Evolutionary conservation across 2,113 vertebrate genomes (phyloP), one percentile per base, ranked within the genome.

Genomic region (Entelurus aequoreus): DNA sequence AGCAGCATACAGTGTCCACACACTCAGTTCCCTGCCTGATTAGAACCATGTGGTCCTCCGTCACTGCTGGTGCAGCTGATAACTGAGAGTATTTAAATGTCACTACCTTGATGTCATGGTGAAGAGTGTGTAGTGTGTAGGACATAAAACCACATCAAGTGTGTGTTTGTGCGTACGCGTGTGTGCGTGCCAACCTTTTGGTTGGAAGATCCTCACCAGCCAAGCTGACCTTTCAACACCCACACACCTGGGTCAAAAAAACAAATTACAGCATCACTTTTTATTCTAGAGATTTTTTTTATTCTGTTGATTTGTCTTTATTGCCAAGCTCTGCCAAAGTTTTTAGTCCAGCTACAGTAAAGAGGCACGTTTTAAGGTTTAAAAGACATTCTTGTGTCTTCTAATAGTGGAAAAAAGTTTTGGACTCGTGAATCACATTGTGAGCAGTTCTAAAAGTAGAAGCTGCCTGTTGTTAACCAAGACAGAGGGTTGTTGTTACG

Each of bases 1-100:
- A 46, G 46, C 53, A 42, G 52, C 62, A 62, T 75, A 57, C 54
- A 35, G 73, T 75, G 70, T 75, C 62, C 69, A 62, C 64, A 35
- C 44, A 7, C 63, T 76, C 48, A 0, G 48, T 49, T 40, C 61
- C 70, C 21, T 10, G 50, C 65, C 14, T 74, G 61, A 79, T 66
- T 48, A 58, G 65, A 78, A 74, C 76, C 77, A 77, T 65, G 76
- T 80, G 69, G 64, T 54, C 67, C 63, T 68, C 28, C 4, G 2
- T 28, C 74, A 77, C 67, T 60, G 71, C 69, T 78, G 69, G 74
- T 72, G 53, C 71, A 72, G 63, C 64, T 58, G 56, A 80, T 84
- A 72, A 81, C 69, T 76, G 62, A 4, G 62, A 75, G 77, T 86
- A 78, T 78, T 82, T 74, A 78, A 78, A 76, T 54, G 63, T 47